Evolutionary conservation across 2,113 vertebrate genomes (phyloP).

Genomic region (Bufo gargarizans): DNA sequence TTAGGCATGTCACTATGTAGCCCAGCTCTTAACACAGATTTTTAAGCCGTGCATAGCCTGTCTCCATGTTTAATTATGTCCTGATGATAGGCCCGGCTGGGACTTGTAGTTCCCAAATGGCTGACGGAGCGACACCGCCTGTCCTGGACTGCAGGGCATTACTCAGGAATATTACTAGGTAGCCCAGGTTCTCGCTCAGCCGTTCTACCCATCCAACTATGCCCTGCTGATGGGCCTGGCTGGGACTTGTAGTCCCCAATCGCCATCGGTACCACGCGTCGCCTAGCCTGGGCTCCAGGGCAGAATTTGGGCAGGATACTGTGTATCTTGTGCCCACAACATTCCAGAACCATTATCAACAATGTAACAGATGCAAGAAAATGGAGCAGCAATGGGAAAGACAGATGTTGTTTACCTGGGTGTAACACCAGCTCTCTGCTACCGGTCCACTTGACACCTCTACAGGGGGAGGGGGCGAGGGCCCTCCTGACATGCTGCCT

Average conservation of each 20-base stretch:
- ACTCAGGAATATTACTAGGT: no score
- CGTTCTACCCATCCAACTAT: neutral
- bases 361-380: neutral
- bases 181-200: no score
- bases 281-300: no score
- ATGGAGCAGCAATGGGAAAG: neutral
- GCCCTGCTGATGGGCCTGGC: neutral
- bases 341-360: neutral
- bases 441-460: constrained; percentile 96
- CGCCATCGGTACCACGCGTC: neutral
- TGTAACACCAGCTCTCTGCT: constrained; percentile 99
- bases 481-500: constrained; percentile 90
- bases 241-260: neutral
- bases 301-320: neutral
- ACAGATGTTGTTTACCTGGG: constrained; percentile 80
- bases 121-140: no score
- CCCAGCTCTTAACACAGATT: no score
- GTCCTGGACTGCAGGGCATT: no score
- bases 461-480: constrained; percentile 90
- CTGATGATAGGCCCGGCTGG: no score
- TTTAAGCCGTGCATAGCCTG: no score
- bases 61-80: no score
- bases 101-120: no score
- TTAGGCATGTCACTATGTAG: no score
- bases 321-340: no score